These are phyloP conservation scores for Dendrolimus kikuchii DNA, from an alignment of 1,140 invertebrate species.

Conservation along the genomic window DNA sequence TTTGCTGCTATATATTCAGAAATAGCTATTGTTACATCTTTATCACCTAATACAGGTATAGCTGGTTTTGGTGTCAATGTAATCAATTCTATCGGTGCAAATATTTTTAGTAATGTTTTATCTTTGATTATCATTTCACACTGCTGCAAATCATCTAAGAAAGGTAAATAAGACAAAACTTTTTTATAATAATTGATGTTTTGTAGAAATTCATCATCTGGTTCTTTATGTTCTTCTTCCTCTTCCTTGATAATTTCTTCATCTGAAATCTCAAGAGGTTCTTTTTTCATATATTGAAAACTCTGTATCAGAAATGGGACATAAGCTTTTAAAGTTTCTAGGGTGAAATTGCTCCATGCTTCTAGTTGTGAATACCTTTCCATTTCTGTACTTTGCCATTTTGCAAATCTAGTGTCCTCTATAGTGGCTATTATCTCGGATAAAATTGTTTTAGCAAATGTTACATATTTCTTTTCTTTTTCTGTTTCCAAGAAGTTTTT, in stretches of 20 bases:
- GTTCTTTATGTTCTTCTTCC: slow-evolving; percentile 3
- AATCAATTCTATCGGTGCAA: slow-evolving; percentile 36
- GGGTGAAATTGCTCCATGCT: slow-evolving; percentile 29
- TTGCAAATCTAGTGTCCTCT: slow-evolving; percentile 40
- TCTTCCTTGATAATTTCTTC: background rate
- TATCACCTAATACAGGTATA: slow-evolving; percentile 42
- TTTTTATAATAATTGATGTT: slow-evolving; percentile 22
- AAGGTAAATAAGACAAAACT: slow-evolving; percentile 34
- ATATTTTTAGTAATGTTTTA: slow-evolving; percentile 28
- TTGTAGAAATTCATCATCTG: slow-evolving; percentile 12
- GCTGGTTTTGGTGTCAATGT: slow-evolving; percentile 33
- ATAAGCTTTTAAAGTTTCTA: slow-evolving; percentile 29
- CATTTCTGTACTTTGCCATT: slow-evolving; percentile 42
- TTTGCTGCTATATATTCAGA: slow-evolving; percentile 45
- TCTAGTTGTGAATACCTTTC: slow-evolving; percentile 38
- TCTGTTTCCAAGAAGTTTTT: slow-evolving; percentile 31
- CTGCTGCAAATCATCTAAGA: slow-evolving; percentile 34
- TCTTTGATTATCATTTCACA: slow-evolving; percentile 28
- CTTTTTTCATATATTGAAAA: slow-evolving; percentile 3
- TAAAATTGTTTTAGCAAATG: slow-evolving; percentile 46
- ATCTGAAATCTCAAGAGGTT: background rate
- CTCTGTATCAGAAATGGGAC: slow-evolving; percentile 25
- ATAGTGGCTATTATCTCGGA: slow-evolving; percentile 55
- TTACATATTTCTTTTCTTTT: slow-evolving; percentile 46
- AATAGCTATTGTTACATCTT: slow-evolving; percentile 49